A percentile compares a stretch with the other conserved stretches of the same genome.
These are phyloP conservation scores for Microtus pennsylvanicus DNA, from an alignment of 2,113 vertebrate genomes.

Conservation along the genomic window DNA sequence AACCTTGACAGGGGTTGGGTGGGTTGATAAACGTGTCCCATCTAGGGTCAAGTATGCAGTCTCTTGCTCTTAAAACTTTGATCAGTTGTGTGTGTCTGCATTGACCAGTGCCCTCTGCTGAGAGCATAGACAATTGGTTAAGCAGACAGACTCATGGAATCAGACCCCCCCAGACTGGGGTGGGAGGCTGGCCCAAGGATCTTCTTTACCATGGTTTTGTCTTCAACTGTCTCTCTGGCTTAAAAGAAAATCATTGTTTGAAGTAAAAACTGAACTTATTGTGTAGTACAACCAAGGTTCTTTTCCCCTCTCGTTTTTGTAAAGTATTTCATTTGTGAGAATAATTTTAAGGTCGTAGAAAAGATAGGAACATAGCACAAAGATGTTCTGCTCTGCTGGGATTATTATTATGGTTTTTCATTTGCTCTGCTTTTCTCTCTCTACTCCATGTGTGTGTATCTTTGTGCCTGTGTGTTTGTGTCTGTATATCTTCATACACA, in stretches of 20 bases:
- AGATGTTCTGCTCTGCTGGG: neutral
- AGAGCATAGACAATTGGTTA: neutral
- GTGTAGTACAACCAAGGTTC: neutral
- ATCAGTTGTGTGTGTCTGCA: neutral
- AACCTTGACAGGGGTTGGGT: neutral
- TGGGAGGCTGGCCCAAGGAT: neutral
- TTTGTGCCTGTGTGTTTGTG: neutral
- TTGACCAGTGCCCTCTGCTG: neutral
- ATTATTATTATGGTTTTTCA: neutral
- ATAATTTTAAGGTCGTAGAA: conserved; percentile 30
- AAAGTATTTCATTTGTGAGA: conserved; percentile 16
- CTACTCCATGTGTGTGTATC: neutral
- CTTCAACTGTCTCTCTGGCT: neutral
- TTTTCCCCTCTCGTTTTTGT: neutral
- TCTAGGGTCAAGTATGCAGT: neutral
- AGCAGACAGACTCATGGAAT: neutral
- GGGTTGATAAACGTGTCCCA: neutral
- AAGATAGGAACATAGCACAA: neutral
- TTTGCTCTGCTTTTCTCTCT: neutral
- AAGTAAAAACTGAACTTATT: neutral
- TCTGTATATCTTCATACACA: neutral
- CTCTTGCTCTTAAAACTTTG: too few species aligned
- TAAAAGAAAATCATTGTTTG: neutral
- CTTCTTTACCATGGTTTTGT: neutral
- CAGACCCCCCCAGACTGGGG: neutral